phyloP scores from a whole-genome alignment of 2,797 vertebrate genomes.

The Clarias fuscus region DNA sequence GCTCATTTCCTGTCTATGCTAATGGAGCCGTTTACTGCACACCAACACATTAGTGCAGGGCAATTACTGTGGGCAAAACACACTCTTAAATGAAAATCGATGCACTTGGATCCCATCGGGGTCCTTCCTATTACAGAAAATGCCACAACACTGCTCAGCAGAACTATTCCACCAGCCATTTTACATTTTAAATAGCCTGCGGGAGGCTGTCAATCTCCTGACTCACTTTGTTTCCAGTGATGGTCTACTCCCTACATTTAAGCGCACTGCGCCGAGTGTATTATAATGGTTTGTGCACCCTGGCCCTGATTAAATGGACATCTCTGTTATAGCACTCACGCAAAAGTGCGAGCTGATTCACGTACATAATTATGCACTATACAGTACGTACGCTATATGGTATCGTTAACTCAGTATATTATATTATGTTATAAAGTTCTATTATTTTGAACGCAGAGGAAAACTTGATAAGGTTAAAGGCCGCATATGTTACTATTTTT shows the following conservation, averaged over 20 bases:
- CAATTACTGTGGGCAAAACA: constrained; percentile 27
- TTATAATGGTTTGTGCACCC: neutral
- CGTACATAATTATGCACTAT: neutral
- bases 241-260: neutral
- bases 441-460: too few relatives aligned
- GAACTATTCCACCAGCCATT: constrained; percentile 15
- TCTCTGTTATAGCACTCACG: neutral
- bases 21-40: constrained; percentile 39
- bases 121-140: constrained; percentile 34
- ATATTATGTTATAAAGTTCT: too few relatives aligned
- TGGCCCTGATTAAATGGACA: neutral
- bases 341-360: neutral
- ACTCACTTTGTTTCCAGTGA: constrained; percentile 10
- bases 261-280: neutral
- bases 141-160: constrained; percentile 18
- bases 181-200: constrained; percentile 31
- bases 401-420: neutral
- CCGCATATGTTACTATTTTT: too few relatives aligned
- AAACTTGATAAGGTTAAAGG: too few relatives aligned
- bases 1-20: constrained; percentile 20
- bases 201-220: neutral
- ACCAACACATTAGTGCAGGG: constrained; percentile 31
- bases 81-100: constrained; percentile 41
- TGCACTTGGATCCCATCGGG: constrained; percentile 25
- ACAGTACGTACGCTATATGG: neutral